Percentiles rank a stretch among this genome's conserved stretches.
Evolutionary conservation across 2,797 vertebrate species (phyloP).

Genomic region (Eptatretus atami): DNA sequence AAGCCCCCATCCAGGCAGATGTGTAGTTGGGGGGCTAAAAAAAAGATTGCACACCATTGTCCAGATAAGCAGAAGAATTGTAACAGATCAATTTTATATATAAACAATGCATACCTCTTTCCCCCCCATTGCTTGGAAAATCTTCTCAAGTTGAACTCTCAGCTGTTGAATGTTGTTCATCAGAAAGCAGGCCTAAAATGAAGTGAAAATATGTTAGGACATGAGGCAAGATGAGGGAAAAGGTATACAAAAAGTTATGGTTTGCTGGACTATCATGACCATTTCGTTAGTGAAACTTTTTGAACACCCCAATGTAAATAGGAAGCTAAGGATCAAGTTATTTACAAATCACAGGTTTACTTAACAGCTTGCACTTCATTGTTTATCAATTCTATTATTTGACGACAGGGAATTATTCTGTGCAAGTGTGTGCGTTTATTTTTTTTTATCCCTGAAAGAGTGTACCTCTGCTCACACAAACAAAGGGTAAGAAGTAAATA

Average conservation of each 20-base stretch:
- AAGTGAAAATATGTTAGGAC: constrained; percentile 6
- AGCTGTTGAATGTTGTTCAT: constrained; percentile 97
- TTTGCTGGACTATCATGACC: background rate
- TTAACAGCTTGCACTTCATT: background rate
- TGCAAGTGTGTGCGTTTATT: background rate
- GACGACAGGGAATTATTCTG: background rate
- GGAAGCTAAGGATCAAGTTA: background rate
- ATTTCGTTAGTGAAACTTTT: background rate
- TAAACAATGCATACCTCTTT: constrained; percentile 34
- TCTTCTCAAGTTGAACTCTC: constrained; percentile 80
- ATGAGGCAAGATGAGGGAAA: no score
- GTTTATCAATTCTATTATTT: background rate
- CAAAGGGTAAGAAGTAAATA: no score
- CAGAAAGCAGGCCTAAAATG: constrained; percentile 52
- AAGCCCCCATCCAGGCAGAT: no score
- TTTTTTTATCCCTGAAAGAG: background rate
- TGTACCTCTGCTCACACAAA: no score
- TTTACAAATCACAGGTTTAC: background rate
- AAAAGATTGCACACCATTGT: no score
- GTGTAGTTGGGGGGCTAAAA: no score
- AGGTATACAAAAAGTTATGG: no score
- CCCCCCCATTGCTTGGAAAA: constrained; percentile 96
- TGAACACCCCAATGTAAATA: background rate
- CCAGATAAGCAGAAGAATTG: no score
- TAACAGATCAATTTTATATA: background rate